Evolutionary conservation across 2,888 invertebrate genomes (phyloP), one percentile per base, ranked within the genome.

Genomic region (Rhingia campestris): DNA sequence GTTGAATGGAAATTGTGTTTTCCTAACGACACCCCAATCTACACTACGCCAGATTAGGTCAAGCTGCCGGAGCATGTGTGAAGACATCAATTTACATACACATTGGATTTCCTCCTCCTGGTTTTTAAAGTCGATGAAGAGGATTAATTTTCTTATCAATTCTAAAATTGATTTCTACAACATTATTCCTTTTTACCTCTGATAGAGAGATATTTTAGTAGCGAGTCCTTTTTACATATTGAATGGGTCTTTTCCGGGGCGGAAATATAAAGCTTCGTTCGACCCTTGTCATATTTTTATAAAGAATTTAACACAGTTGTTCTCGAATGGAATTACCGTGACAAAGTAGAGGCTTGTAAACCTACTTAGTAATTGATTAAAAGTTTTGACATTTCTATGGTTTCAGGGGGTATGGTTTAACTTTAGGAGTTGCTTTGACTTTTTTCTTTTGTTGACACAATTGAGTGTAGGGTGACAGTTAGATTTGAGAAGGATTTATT

Each of bases 351-450:
- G 45, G 45, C 61, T 69, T 63, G 47, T 59, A 39, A 53, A 58
- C 64, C 56, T 45, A 61, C 59, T 75, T 67, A 54, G 76, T 70
- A 63, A 70, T 76, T 69, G 69, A 77, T 77, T 49, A 56, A 77
- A 56, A 63, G 54, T 69, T 77, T 70, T 47, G 47, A 47, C 58
- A 51, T 41, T 39, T 32, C 33, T 37, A 33, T n/a, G 61, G 30
- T 49, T 33, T 10, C 32, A 47, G 37, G 33, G n/a, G 4, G 7
- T 43, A 33, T 22, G 33, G 41, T 51, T 53, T 41, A 53, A 47
- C 45, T 39, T 63, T 45, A 6, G 10, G 45, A 30, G 43, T 37
- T 53, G 41, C 14, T 9, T 45, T 30, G 39, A 10, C 7, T 54
- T 33, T 53, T 12, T 22, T 12, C 7, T 4, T 12, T 39, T 45